A percentile compares a stretch with the other conserved stretches of the same genome.
Conservation (phyloP, 2,888 invertebrate genomes). For the Eurytoma californica region DNA sequence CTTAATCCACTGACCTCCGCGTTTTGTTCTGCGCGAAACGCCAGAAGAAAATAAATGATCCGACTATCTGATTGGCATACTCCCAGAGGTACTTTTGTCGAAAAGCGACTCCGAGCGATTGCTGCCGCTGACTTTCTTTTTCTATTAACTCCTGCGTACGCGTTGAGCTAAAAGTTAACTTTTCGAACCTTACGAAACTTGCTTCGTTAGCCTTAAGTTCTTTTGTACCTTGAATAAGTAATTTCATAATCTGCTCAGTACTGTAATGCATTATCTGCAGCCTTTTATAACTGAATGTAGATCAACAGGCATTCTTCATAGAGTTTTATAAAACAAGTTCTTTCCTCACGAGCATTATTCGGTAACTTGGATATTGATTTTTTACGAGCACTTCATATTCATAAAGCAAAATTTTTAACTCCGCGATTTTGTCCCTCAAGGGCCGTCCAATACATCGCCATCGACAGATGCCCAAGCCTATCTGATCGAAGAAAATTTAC, state of each 20-base stretch:
- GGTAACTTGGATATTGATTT: too few relatives aligned
- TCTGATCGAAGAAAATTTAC: constrained; percentile 42
- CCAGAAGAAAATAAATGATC: constrained; percentile 15
- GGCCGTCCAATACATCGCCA: background rate
- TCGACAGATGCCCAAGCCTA: constrained; percentile 15
- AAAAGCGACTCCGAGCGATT: background rate
- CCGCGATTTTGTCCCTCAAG: background rate
- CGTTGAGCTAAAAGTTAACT: background rate
- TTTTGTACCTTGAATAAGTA: background rate
- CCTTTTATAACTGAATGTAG: too few relatives aligned
- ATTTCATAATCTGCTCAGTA: too few relatives aligned
- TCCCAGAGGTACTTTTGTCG: background rate
- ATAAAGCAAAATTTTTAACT: constrained; percentile 2
- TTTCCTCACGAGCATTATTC: too few relatives aligned
- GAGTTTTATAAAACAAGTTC: too few relatives aligned
- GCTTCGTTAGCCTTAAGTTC: constrained; percentile 1
- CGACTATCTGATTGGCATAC: background rate
- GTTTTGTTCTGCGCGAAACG: too few relatives aligned
- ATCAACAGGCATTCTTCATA: too few relatives aligned
- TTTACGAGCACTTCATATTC: too few relatives aligned
- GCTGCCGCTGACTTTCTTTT: background rate
- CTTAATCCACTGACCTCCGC: background rate
- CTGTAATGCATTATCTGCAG: too few relatives aligned
- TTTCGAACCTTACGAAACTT: background rate
- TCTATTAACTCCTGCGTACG: background rate